Percentiles rank a stretch among this genome's conserved stretches.
phyloP scores from a whole-genome alignment of 2,113 vertebrate species.

The Rousettus leschenaultii region DNA sequence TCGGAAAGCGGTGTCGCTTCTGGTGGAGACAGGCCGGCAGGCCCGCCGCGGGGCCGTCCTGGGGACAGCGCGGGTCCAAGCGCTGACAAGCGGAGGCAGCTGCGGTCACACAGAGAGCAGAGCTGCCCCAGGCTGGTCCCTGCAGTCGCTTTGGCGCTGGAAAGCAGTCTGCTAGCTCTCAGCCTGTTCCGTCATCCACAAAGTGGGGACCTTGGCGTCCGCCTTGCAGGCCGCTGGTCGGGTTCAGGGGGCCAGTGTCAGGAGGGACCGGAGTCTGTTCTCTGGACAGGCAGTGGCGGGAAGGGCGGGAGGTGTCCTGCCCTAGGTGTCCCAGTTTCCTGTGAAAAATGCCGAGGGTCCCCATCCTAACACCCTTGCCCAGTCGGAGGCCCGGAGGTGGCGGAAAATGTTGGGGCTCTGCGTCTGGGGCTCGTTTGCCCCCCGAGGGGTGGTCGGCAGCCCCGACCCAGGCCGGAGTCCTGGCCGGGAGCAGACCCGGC shows the following conservation, averaged over 20 bases:
- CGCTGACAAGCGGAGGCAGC: background rate
- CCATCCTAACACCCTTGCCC: background rate
- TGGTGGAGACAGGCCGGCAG: background rate
- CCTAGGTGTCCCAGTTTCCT: background rate
- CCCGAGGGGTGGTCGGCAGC: background rate
- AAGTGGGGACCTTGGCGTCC: background rate
- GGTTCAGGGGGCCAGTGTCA: background rate
- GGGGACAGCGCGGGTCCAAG: background rate
- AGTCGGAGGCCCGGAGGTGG: background rate
- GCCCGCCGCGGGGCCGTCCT: background rate
- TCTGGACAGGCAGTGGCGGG: background rate
- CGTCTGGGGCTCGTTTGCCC: background rate
- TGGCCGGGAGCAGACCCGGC: background rate
- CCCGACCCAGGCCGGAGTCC: background rate
- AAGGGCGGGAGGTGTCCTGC: background rate
- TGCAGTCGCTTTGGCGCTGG: background rate
- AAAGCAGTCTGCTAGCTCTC: background rate
- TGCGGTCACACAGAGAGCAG: background rate
- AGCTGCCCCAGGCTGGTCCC: background rate
- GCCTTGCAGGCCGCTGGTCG: background rate
- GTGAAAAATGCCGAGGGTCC: background rate
- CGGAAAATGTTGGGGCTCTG: background rate
- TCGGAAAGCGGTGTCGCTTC: background rate
- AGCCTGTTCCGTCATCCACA: background rate
- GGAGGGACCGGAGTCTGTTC: background rate